A percentile compares a stretch with the other conserved stretches of the same genome.
phyloP scores from a whole-genome alignment of 2,888 invertebrate species.

The Hoplodrina ambigua region DNA sequence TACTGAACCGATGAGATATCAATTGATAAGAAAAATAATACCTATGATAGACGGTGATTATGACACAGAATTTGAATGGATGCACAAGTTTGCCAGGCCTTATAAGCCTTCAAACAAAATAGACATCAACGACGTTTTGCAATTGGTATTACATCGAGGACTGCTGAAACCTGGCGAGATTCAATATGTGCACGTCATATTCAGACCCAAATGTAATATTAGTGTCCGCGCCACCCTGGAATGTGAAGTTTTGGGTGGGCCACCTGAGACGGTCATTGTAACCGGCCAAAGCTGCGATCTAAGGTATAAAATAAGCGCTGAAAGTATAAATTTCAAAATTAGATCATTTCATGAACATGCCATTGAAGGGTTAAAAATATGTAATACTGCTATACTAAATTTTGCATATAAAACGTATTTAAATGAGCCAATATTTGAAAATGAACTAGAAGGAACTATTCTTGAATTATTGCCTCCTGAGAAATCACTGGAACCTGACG shows the following conservation, averaged over 20 bases:
- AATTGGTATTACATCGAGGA: constrained; percentile 87
- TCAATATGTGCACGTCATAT: constrained; percentile 86
- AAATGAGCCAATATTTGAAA: constrained; percentile 75
- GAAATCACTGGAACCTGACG: constrained; percentile 82
- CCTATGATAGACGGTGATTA: constrained; percentile 79
- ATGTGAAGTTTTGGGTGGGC: constrained; percentile 91
- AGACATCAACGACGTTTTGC: constrained; percentile 80
- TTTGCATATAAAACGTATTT: constrained; percentile 85
- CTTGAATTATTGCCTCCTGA: constrained; percentile 82
- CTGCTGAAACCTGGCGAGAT: constrained; percentile 87
- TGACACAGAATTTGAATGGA: constrained; percentile 78
- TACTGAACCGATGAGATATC: constrained; percentile 63
- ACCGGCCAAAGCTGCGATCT: constrained; percentile 88
- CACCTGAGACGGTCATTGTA: constrained; percentile 86
- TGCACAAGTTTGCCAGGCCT: constrained; percentile 75
- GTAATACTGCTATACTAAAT: constrained; percentile 86
- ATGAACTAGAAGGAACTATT: constrained; percentile 83
- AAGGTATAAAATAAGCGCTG: constrained; percentile 85
- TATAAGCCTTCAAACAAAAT: constrained; percentile 60
- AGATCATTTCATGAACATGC: constrained; percentile 84
- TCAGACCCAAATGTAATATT: constrained; percentile 83
- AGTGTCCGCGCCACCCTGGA: constrained; percentile 83
- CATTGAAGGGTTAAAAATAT: constrained; percentile 78
- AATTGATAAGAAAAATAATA: constrained; percentile 72
- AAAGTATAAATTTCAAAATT: constrained; percentile 84